Evolutionary conservation across 2,888 invertebrate genomes (phyloP).

Genomic region (Trissonchulus latispiculum): DNA sequence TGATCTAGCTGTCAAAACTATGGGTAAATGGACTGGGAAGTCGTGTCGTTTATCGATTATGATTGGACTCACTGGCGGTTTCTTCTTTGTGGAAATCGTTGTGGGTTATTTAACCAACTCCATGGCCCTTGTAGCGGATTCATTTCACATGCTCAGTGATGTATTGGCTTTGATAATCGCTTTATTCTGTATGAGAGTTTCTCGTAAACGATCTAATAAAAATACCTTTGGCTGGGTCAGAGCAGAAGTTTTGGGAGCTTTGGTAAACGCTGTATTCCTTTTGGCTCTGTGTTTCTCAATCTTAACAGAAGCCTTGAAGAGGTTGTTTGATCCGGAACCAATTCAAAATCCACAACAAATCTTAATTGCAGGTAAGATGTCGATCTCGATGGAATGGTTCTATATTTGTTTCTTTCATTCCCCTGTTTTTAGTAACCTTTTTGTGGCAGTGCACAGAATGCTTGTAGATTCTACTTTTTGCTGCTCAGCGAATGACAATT

Average conservation of each 20-base stretch:
- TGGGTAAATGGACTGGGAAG: slow-evolving; percentile 26
- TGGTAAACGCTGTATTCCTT: slow-evolving; percentile 94
- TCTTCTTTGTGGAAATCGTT: slow-evolving; percentile 50
- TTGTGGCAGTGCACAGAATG: too few species aligned
- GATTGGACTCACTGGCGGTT: slow-evolving; percentile 47
- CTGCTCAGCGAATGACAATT: too few species aligned
- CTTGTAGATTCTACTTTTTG: too few species aligned
- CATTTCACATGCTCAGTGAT: slow-evolving; percentile 52
- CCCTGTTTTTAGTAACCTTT: too few species aligned
- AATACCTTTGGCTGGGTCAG: slow-evolving; percentile 99
- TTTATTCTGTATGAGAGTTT: slow-evolving; percentile 47
- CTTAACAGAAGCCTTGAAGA: slow-evolving; percentile 88
- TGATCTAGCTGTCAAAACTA: too few species aligned
- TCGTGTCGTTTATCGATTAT: slow-evolving; percentile 46
- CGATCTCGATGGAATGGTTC: too few species aligned
- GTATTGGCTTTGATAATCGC: slow-evolving; percentile 50
- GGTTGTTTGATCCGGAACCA: slow-evolving; percentile 67
- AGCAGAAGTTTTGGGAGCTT: slow-evolving; percentile 91
- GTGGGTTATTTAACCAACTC: slow-evolving; percentile 49
- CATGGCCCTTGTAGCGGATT: slow-evolving; percentile 50
- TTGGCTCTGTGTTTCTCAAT: slow-evolving; percentile 96
- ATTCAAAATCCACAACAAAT: slow-evolving; percentile 74
- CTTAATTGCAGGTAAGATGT: slow-evolving; percentile 72
- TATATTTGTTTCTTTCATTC: too few species aligned
- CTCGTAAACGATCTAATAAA: slow-evolving; percentile 54